Evolutionary conservation across 2,888 invertebrate genomes (phyloP), one percentile per base, ranked within the genome.

Genomic region (Vesta saturnalis): DNA sequence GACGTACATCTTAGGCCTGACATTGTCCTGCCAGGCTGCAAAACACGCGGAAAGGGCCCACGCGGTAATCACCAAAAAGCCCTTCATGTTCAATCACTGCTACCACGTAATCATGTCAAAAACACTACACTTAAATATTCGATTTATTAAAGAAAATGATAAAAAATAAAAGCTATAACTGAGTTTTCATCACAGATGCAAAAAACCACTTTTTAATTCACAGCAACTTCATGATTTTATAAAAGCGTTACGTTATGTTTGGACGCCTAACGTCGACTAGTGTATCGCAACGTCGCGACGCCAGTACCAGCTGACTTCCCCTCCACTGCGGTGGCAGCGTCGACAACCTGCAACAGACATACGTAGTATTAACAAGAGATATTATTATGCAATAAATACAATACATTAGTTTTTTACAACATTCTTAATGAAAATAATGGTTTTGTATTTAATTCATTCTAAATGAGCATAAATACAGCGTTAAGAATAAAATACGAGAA

Each of bases 1-100:
- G 84, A 94, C 94, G 89, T 93, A 94, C 91, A 94, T 93, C 90
- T 94, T 94, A 82, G 94, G 94, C 87, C 94, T 89, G 85, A 94
- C 91, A 86, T 94, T 94, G 86, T 94, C 94, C 90, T 94, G 94
- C 94, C 94, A 94, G 81, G 93, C 92, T 82, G 90, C 87, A 82
- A 86, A 77, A 73, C 83, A 83, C 72, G 81, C 79, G 74, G 86
- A 86, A 85, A 85, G 85, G 83, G 85, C 87, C 82, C 83, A 87
- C 85, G 86, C 80, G 74, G 87, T 85, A 80, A 86, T 73, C 79
- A 82, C 74, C 73, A 67, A 62, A 70, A 70, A 58, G 54, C 52
- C 47, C 54, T 60, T 61, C 70, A 67, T 66, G 64, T 64, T 47
- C 67, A 68, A 67, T 75, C 77, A 79, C 73, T 74, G 76, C 70